phyloP scores from a whole-genome alignment of 2,888 invertebrate genomes.

The Rhaphigaster nebulosa region DNA sequence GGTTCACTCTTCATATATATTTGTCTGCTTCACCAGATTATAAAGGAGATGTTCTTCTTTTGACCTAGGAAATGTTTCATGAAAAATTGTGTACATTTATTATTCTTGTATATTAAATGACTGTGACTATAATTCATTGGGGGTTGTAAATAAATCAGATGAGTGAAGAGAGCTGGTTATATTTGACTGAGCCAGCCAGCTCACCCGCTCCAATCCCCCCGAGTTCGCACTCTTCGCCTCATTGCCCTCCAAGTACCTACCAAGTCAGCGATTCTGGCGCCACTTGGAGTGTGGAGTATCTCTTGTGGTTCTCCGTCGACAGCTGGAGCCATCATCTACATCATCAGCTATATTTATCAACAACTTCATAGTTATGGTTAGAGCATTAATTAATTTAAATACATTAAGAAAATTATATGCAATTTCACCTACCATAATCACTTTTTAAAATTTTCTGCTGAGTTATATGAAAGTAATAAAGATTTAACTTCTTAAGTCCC shows the following conservation, averaged over 20 bases:
- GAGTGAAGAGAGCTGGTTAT: background rate
- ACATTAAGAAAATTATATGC: too few relatives aligned
- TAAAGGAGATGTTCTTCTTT: too few relatives aligned
- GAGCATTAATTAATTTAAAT: too few relatives aligned
- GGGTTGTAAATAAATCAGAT: background rate
- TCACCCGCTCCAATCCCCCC: background rate
- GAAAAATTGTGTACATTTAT: background rate
- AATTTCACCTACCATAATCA: too few relatives aligned
- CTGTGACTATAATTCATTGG: background rate
- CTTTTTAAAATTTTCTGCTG: too few relatives aligned
- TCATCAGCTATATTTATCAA: background rate
- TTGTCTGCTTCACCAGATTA: too few relatives aligned
- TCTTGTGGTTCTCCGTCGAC: background rate
- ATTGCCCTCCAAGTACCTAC: constrained; percentile 46
- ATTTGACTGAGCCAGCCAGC: background rate
- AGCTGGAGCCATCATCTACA: background rate
- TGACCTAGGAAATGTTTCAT: too few relatives aligned
- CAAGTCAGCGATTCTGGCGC: constrained; percentile 8
- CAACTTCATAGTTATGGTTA: background rate
- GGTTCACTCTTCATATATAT: too few relatives aligned
- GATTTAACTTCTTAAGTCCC: too few relatives aligned
- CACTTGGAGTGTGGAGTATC: constrained; percentile 10
- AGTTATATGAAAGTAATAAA: too few relatives aligned
- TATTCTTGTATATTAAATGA: background rate
- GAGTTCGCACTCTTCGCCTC: constrained; percentile 32